Conservation (phyloP, 2,797 vertebrate genomes). For the Eremophila alpestris region DNA sequence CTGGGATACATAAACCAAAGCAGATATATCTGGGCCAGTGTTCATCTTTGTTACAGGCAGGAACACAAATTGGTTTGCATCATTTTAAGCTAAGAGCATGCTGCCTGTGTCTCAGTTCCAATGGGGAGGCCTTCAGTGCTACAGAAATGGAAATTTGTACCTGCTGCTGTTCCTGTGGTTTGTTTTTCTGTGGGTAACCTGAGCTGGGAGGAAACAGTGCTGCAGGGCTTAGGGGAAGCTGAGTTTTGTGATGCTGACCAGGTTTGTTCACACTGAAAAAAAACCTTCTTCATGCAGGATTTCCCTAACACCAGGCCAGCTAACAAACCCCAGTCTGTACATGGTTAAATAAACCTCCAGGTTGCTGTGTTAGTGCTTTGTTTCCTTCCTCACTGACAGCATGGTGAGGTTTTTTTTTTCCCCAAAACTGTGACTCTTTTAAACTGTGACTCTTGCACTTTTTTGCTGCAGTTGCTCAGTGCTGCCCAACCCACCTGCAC, state of each 20-base stretch:
- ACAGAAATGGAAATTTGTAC: background rate
- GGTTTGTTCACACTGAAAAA: background rate
- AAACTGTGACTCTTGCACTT: background rate
- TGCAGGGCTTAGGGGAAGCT: background rate
- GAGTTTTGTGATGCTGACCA: background rate
- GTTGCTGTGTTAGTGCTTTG: background rate
- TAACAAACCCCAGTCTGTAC: background rate
- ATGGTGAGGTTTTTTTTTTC: background rate
- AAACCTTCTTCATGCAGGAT: background rate
- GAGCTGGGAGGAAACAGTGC: background rate
- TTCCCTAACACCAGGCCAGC: background rate
- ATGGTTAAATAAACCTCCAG: background rate
- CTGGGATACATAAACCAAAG: background rate
- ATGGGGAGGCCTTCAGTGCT: background rate
- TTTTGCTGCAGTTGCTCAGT: conserved; percentile 22
- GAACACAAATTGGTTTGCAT: background rate
- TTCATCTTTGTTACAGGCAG: background rate
- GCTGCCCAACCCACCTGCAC: conserved; percentile 12
- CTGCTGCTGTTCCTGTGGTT: background rate
- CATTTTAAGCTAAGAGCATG: background rate
- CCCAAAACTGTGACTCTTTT: background rate
- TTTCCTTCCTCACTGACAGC: background rate
- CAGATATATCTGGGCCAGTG: background rate
- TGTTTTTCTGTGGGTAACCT: background rate
- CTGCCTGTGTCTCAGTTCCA: background rate